A percentile compares a stretch with the other conserved stretches of the same genome.
These are phyloP conservation scores for Danio jaintianensis DNA, from an alignment of 2,797 vertebrate genomes.

Conservation along the genomic window DNA sequence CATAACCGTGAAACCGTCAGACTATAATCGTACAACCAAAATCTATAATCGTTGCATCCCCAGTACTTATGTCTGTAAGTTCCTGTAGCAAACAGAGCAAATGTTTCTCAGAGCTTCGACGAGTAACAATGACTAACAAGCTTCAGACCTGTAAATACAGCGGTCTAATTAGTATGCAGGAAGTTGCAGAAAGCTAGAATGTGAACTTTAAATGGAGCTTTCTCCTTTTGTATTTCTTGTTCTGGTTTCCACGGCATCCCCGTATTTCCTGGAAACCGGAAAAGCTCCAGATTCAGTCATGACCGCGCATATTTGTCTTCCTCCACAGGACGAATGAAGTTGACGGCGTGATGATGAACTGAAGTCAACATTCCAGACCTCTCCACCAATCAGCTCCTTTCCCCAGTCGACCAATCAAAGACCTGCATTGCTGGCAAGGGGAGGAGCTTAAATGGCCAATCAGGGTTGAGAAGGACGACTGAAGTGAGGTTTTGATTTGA, in stretches of 20 bases:
- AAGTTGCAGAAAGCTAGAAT: not conserved
- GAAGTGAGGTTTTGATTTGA: not conserved
- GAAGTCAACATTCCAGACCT: slow-evolving; percentile 2
- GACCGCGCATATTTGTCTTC: not conserved
- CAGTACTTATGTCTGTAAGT: too few species aligned
- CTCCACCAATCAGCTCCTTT: slow-evolving; percentile 23
- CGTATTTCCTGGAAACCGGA: not conserved
- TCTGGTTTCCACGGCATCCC: not conserved
- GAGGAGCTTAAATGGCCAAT: slow-evolving; percentile 36
- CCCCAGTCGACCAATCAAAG: slow-evolving; percentile 14
- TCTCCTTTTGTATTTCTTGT: not conserved
- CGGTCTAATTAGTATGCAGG: not conserved
- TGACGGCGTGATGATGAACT: slow-evolving; percentile 67
- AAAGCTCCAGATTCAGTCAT: not conserved
- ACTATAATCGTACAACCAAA: too few species aligned
- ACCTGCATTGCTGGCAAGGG: not conserved
- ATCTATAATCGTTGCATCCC: too few species aligned
- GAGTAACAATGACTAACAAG: too few species aligned
- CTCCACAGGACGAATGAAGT: slow-evolving; percentile 77
- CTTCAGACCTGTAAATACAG: too few species aligned
- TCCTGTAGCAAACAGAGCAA: too few species aligned
- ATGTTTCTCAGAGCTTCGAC: too few species aligned
- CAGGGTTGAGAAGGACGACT: slow-evolving; percentile 33
- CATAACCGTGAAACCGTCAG: too few species aligned
- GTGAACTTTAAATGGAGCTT: not conserved